phyloP scores from a whole-genome alignment of 2,797 vertebrate genomes.

The Acomys russatus region DNA sequence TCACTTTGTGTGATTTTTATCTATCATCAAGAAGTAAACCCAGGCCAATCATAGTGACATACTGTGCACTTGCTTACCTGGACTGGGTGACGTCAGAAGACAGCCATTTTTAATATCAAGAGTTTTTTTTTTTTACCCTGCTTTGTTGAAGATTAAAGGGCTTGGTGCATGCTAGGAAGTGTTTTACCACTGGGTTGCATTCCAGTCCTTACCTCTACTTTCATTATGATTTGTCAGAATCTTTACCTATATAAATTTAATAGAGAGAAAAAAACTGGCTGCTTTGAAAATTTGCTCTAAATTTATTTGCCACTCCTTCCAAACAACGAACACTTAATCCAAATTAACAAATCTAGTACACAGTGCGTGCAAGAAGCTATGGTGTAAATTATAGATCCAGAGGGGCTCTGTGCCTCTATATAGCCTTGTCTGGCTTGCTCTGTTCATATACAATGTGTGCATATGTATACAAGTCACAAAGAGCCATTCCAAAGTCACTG shows the following conservation, averaged over 20 bases:
- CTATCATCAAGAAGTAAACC: neutral
- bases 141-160: neutral
- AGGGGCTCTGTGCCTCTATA: neutral
- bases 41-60: neutral
- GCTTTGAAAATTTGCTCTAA: constrained; percentile 22
- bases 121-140: too few relatives aligned
- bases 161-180: neutral
- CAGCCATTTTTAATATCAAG: neutral
- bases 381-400: neutral
- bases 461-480: neutral
- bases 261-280: neutral
- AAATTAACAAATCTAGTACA: constrained; percentile 41
- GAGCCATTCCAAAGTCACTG: rapidly evolving
- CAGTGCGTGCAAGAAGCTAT: neutral
- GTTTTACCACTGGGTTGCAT: neutral
- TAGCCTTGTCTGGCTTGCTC: neutral
- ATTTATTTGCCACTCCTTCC: neutral
- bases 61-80: neutral
- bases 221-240: neutral
- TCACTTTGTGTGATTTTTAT: neutral
- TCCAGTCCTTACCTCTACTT: neutral
- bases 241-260: neutral
- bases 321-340: neutral
- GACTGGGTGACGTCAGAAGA: neutral
- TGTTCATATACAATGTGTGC: rapidly evolving